Evolutionary conservation across 2,113 vertebrate genomes (phyloP).

Genomic region (Phalacrocorax carbo): DNA sequence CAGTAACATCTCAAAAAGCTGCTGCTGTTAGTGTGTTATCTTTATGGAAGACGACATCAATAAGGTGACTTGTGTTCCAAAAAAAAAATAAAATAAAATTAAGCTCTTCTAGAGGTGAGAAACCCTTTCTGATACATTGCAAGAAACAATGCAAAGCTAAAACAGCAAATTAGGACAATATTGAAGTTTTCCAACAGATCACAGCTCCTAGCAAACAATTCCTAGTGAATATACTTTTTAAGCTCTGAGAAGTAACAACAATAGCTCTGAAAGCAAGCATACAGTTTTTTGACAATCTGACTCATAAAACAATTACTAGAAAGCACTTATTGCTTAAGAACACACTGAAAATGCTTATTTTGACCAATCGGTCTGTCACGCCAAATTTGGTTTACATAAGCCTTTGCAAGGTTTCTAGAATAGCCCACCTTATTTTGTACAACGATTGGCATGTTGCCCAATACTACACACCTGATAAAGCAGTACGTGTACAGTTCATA

Average conservation of each 20-base stretch:
- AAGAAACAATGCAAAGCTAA: background rate
- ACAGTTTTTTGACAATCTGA: background rate
- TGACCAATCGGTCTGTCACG: background rate
- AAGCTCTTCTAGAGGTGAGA: background rate
- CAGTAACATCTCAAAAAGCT: background rate
- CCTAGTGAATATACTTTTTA: background rate
- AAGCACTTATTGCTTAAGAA: background rate
- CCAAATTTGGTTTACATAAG: background rate
- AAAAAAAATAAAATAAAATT: background rate
- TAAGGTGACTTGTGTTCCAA: background rate
- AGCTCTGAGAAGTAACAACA: background rate
- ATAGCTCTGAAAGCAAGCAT: background rate
- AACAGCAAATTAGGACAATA: background rate
- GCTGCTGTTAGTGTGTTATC: background rate
- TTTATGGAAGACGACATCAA: background rate
- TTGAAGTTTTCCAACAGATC: background rate
- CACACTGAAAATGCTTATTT: background rate
- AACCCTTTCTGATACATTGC: background rate
- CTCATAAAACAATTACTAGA: background rate
- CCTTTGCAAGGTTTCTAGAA: background rate
- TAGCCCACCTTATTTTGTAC: background rate
- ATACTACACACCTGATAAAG: background rate
- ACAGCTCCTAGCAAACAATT: background rate
- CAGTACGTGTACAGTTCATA: background rate
- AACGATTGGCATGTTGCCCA: accelerated